Conservation (phyloP, 2,888 invertebrate genomes). For the Pristionchus entomophagus region DNA sequence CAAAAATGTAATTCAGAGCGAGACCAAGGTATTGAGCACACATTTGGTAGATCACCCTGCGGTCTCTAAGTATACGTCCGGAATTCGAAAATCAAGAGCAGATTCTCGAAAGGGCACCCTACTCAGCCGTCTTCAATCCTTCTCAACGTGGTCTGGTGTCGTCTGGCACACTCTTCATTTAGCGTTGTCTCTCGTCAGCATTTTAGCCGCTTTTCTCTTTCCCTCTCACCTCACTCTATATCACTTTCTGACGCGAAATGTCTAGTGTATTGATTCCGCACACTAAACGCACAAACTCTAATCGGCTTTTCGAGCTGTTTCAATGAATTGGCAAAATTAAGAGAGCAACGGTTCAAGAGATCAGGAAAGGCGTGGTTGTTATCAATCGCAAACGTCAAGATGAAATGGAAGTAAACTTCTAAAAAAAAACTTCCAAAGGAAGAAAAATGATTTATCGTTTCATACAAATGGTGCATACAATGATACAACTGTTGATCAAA, state of each 20-base stretch:
- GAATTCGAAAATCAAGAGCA: not conserved
- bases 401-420: not conserved
- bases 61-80: no score
- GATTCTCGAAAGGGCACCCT: not conserved
- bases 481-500: not conserved
- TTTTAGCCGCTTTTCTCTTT: not conserved
- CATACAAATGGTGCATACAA: not conserved
- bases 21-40: no score
- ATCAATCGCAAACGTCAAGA: not conserved
- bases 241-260: not conserved
- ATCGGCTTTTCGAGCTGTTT: not conserved
- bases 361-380: not conserved
- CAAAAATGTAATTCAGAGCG: no score
- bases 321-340: not conserved
- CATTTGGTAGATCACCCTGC: no score
- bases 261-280: not conserved
- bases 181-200: no score
- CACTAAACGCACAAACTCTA: not conserved
- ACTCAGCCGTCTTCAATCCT: no score
- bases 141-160: no score
- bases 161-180: no score
- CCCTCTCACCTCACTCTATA: not conserved
- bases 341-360: not conserved
- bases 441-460: no score
- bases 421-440: no score